Base-by-base conservation (phyloP, 1,140 invertebrate genomes). In the Drosophila bipectinata region DNA sequence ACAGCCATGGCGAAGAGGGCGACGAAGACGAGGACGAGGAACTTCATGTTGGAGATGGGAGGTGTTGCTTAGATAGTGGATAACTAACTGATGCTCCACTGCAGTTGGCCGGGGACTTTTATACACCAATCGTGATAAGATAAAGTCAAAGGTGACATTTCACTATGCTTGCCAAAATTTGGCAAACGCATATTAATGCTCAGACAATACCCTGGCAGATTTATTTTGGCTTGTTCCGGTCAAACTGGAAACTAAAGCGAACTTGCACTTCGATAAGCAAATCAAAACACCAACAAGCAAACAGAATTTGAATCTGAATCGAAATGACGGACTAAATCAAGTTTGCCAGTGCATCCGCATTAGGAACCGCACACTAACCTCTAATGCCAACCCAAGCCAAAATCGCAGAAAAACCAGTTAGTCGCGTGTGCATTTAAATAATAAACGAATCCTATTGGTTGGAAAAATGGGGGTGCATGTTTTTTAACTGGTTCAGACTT, bases 31-130 rank as follows among this genome's bases (percentile, higher is more conserved):
- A 84, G 34, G 34, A n/a, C 71, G 54, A 77, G 44, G 73, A 77
- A 74, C 73, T 90, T 87, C 83, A 90, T 88, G 39, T 80, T 90
- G 63, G 60, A 48, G 14, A 76, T 90, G 63, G 63, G 39, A 30
- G 45, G 18, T 34, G 45, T 62, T 69, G 49, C 52, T 63, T 60
- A 62, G 51, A 72, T 30, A 59, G 59, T 54, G 71, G 30, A 39
- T 32, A 64, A 72, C 48, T 72, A 54, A 72, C 59, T 78, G 75
- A 78, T 78, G 60, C 51, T 45, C 45, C 12, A 66, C 32, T 77
- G 74, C 59, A 72, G 10, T 21, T 58, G 47, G 67, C 56, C 14
- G 28, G 30, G 26, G 14, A 34, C n/a, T 45, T 78, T 60, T 72
- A 72, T 78, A 78, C 52, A 21, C 18, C 15, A 44, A n/a, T 32